Conservation (phyloP, 1,140 invertebrate genomes). For the Lasaia peninsularis region DNA sequence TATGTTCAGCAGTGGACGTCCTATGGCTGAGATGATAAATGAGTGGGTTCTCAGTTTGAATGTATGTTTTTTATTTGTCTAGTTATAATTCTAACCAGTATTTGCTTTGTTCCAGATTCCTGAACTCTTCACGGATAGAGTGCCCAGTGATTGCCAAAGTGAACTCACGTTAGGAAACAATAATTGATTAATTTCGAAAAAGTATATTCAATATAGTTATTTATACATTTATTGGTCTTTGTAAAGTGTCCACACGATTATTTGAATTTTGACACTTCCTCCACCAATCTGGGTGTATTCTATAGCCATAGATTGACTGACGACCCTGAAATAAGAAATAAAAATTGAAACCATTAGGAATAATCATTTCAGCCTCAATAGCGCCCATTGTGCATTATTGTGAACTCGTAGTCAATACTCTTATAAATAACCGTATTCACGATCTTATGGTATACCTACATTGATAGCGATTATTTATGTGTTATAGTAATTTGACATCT, state of each 20-base stretch:
- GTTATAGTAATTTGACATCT: too few relatives aligned
- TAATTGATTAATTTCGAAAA: conserved; percentile 38
- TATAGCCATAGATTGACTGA: conserved; percentile 56
- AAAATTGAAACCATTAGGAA: neutral
- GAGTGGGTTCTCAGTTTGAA: too few relatives aligned
- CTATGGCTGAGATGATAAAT: too few relatives aligned
- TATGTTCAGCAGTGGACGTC: too few relatives aligned
- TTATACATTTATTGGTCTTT: conserved; percentile 28
- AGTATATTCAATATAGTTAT: conserved; percentile 29
- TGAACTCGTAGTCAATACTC: neutral
- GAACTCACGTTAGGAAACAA: conserved; percentile 58
- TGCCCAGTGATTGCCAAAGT: conserved; percentile 69
- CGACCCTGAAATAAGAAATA: conserved; percentile 30
- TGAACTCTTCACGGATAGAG: conserved; percentile 69
- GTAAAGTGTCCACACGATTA: conserved; percentile 52
- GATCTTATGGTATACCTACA: too few relatives aligned
- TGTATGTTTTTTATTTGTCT: too few relatives aligned
- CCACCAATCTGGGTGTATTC: conserved; percentile 57
- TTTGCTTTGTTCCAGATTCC: conserved; percentile 55
- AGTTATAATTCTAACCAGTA: neutral
- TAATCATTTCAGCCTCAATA: too few relatives aligned
- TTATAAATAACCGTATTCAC: too few relatives aligned
- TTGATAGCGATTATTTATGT: too few relatives aligned
- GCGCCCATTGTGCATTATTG: too few relatives aligned
- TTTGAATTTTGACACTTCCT: conserved; percentile 54